A percentile compares a stretch with the other conserved stretches of the same genome.
Evolutionary conservation across 1,140 invertebrate species (phyloP).

Genomic region (Drosophila arizonae): DNA sequence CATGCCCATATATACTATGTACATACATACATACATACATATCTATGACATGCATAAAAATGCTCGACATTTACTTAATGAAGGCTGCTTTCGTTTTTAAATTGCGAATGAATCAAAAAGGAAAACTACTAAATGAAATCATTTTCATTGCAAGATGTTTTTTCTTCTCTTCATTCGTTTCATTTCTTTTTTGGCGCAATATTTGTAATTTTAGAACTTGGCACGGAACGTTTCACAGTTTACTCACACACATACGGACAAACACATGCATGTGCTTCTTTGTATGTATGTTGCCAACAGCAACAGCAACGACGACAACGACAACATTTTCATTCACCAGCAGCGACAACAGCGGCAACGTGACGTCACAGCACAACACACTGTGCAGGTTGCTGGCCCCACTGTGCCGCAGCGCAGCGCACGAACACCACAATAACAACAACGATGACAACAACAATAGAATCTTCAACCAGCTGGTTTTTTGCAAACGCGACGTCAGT

Average conservation of each 20-base stretch:
- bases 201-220: constrained; percentile 78
- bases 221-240: constrained; percentile 57
- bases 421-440: constrained; percentile 8
- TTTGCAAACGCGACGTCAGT: constrained; percentile 57
- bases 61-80: constrained; percentile 30
- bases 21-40: background rate
- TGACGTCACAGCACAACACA: constrained; percentile 58
- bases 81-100: constrained; percentile 61
- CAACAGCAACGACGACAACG: constrained; percentile 2
- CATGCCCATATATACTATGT: constrained; percentile 6
- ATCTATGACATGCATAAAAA: background rate
- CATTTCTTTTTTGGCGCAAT: constrained; percentile 51
- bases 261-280: constrained; percentile 8
- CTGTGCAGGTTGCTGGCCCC: constrained; percentile 58
- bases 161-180: background rate
- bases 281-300: constrained; percentile 45
- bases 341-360: constrained; percentile 42
- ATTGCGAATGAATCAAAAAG: constrained; percentile 51
- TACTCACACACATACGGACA: constrained; percentile 23
- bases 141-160: constrained; percentile 33
- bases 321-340: constrained; percentile 50
- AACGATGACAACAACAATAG: constrained; percentile 23
- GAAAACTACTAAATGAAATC: constrained; percentile 32
- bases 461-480: constrained; percentile 48
- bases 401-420: constrained; percentile 47